Conservation (phyloP, 1,140 invertebrate genomes). For the Mactra quadrangularis region DNA sequence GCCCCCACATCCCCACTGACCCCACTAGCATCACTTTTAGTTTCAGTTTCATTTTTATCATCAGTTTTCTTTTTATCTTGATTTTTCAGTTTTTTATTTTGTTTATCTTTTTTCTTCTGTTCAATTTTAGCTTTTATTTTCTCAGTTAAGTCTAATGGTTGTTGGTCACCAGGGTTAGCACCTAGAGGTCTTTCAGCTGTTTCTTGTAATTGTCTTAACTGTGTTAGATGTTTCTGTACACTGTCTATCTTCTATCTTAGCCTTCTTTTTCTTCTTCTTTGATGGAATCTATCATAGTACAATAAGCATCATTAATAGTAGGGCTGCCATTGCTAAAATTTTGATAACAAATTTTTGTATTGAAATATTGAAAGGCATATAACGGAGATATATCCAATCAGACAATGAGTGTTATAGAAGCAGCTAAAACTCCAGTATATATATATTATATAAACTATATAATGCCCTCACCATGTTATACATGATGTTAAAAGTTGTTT, state of each 20-base stretch:
- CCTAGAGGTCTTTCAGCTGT: conserved; percentile 21
- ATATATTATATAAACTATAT: no score
- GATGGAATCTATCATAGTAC: conserved; percentile 40
- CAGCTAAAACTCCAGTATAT: no score
- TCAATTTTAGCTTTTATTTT: conserved; percentile 16
- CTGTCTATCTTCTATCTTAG: conserved; percentile 46
- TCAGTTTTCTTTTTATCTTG: background rate
- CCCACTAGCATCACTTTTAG: background rate
- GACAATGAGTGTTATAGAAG: no score
- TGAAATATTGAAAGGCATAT: no score
- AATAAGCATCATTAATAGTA: no score
- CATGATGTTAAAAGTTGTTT: no score
- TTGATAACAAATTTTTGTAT: background rate
- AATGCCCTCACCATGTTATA: no score
- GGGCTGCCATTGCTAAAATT: no score
- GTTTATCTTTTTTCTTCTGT: conserved; percentile 27
- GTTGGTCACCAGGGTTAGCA: conserved; percentile 22
- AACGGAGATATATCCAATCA: no score
- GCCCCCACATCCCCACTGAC: background rate
- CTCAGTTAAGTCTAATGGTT: conserved; percentile 26
- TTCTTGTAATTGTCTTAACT: conserved; percentile 40
- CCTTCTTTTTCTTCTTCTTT: conserved; percentile 55
- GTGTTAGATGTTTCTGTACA: conserved; percentile 53
- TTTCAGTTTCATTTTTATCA: background rate
- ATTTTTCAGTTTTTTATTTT: conserved; percentile 15